phyloP scores from a whole-genome alignment of 2,888 invertebrate genomes.

The Drosophila kambysellisi region DNA sequence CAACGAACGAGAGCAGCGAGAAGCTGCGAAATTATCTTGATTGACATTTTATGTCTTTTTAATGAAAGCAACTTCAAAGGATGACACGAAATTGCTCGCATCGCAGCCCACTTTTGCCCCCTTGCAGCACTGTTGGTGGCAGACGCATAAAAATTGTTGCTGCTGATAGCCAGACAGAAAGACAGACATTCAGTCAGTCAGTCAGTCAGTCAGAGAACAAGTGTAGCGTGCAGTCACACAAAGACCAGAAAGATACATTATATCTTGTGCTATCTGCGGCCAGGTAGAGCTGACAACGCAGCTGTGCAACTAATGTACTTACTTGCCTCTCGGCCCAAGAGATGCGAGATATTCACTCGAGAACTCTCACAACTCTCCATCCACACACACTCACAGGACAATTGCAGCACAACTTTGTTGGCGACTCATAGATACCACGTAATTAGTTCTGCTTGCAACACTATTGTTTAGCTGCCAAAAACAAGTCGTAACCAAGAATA shows the following conservation, averaged over 20 bases:
- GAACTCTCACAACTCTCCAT: slow-evolving; percentile 7
- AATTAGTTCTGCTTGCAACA: neutral
- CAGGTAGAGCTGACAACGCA: slow-evolving; percentile 61
- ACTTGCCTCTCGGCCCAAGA: slow-evolving; percentile 21
- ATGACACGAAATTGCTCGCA: slow-evolving; percentile 51
- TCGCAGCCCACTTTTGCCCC: slow-evolving; percentile 48
- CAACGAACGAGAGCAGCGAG: slow-evolving; percentile 17
- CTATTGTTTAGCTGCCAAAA: neutral
- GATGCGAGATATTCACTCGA: slow-evolving; percentile 7
- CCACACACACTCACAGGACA: neutral
- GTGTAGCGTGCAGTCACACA: slow-evolving; percentile 62
- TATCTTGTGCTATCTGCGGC: slow-evolving; percentile 56
- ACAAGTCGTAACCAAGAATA: neutral
- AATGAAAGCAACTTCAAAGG: slow-evolving; percentile 66
- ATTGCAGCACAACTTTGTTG: neutral
- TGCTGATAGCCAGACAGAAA: slow-evolving; percentile 21
- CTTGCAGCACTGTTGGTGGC: slow-evolving; percentile 61
- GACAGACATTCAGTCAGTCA: slow-evolving; percentile 4
- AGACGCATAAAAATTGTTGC: slow-evolving; percentile 63
- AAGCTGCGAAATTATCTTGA: slow-evolving; percentile 69
- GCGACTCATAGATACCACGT: slow-evolving; percentile 21
- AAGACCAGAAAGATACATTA: slow-evolving; percentile 54
- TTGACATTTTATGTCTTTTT: slow-evolving; percentile 79
- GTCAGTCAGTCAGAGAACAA: slow-evolving; percentile 37
- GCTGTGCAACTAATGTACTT: slow-evolving; percentile 75